Conservation (phyloP, 2,113 vertebrate genomes). For the Hydropotes inermis region DNA sequence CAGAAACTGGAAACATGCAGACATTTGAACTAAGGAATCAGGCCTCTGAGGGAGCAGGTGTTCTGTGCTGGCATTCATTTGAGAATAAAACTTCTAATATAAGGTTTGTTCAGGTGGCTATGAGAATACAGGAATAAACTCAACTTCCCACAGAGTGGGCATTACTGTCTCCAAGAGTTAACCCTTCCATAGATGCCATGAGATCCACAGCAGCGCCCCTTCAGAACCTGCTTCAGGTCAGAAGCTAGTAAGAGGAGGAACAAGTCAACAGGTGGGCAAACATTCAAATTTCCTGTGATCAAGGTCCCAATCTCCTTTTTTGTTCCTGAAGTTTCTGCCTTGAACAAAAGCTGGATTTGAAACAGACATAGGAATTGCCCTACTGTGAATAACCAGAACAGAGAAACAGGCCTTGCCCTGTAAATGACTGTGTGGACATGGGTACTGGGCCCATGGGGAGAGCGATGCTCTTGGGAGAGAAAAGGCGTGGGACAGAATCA, state of each 20-base stretch:
- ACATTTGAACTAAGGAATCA: neutral
- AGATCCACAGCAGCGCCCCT: neutral
- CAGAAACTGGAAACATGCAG: neutral
- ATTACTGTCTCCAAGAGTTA: neutral
- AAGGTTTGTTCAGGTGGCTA: neutral
- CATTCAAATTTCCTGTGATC: neutral
- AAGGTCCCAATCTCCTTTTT: neutral
- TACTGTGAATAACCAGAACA: neutral
- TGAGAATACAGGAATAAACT: neutral
- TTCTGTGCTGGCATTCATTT: neutral
- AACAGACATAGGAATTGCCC: neutral
- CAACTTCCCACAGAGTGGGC: neutral
- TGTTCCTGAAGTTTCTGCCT: neutral
- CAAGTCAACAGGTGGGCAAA: neutral
- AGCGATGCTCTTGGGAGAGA: no score
- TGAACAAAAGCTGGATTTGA: neutral
- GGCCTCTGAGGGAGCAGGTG: neutral
- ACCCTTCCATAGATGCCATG: neutral
- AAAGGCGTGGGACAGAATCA: no score
- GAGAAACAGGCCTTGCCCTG: neutral
- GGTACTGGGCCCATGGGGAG: neutral
- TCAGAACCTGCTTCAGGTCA: neutral
- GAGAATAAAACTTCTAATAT: neutral
- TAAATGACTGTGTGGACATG: neutral
- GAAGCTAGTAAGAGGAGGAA: neutral